These are phyloP conservation scores for Diarsia rubi DNA, from an alignment of 2,888 invertebrate species.

Conservation along the genomic window DNA sequence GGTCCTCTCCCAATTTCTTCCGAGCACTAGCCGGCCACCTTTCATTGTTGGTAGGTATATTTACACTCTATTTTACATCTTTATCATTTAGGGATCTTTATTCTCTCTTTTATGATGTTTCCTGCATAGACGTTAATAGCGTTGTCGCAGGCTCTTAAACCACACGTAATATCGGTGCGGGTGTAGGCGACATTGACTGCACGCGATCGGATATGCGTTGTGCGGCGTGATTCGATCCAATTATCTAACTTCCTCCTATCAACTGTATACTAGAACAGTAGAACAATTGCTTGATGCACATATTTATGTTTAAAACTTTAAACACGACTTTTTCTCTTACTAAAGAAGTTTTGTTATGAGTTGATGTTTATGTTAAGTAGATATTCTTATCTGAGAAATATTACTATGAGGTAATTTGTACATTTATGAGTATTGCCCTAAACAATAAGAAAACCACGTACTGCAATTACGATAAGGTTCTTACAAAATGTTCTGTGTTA, in stretches of 20 bases:
- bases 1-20: neutral
- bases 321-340: conserved; percentile 17
- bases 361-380: neutral
- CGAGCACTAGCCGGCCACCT: neutral
- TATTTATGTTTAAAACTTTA: conserved; percentile 9
- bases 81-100: neutral
- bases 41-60: neutral
- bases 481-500: neutral
- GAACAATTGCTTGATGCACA: conserved; percentile 14
- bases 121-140: neutral
- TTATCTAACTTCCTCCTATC: conserved; percentile 63
- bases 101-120: neutral
- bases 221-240: conserved; percentile 37
- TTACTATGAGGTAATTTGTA: conserved; percentile 6
- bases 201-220: conserved; percentile 56
- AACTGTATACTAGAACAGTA: conserved; percentile 38
- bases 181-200: conserved; percentile 55
- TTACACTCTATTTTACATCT: neutral
- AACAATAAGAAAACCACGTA: conserved; percentile 22
- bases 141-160: conserved; percentile 28
- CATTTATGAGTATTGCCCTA: neutral
- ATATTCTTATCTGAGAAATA: conserved; percentile 1
- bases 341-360: conserved; percentile 2
- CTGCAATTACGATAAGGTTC: neutral
- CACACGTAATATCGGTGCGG: conserved; percentile 15